phyloP scores from a whole-genome alignment of 2,888 invertebrate genomes.

The Syrista parreyssii region DNA sequence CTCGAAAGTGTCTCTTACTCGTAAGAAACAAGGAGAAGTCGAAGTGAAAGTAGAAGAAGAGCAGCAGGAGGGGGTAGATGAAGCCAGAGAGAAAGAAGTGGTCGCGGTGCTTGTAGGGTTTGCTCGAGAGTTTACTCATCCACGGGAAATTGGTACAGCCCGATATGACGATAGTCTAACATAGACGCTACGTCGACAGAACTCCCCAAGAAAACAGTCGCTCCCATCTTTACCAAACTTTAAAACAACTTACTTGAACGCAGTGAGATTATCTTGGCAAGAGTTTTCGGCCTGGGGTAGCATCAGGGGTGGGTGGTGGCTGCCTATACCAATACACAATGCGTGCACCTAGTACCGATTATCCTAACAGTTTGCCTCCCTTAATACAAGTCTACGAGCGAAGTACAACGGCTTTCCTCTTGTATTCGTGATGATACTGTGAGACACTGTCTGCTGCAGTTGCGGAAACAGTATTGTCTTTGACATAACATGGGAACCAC shows the following conservation, averaged over 20 bases:
- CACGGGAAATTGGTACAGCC: no score
- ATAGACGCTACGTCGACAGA: no score
- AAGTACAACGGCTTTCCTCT: neutral
- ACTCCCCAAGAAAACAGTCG: slow-evolving; percentile 22
- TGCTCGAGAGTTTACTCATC: no score
- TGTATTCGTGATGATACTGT: neutral
- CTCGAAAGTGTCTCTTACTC: no score
- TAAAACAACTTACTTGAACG: slow-evolving; percentile 23
- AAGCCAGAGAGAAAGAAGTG: no score
- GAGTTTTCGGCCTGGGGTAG: neutral
- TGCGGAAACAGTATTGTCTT: neutral
- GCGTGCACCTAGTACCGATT: neutral
- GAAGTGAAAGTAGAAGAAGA: no score
- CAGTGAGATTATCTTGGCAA: slow-evolving; percentile 29
- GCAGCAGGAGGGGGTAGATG: no score
- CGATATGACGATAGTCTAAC: no score
- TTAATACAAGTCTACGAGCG: neutral
- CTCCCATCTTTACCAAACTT: slow-evolving; percentile 29
- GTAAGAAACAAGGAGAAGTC: no score
- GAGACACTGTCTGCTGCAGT: neutral
- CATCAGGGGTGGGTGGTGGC: no score
- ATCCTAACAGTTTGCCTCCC: neutral
- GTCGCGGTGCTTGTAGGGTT: no score
- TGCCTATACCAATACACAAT: no score
- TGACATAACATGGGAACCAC: neutral